Evolutionary conservation across 1,140 invertebrate species (phyloP).

Genomic region (Sminthurinus signatus): DNA sequence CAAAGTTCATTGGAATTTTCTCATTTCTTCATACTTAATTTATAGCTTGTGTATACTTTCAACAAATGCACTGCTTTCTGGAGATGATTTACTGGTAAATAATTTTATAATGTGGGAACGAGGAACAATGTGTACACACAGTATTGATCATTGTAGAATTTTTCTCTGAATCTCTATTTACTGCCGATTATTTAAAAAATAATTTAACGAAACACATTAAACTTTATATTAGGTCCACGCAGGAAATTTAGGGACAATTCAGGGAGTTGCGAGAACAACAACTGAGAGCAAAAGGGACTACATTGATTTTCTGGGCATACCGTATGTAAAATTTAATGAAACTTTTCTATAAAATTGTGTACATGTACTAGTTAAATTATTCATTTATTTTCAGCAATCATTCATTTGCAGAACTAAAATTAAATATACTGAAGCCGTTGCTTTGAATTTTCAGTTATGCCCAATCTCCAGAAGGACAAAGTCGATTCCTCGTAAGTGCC

Average conservation of each 20-base stretch:
- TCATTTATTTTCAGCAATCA: no score
- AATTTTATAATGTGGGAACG: no score
- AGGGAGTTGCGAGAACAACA: not conserved
- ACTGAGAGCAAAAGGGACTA: not conserved
- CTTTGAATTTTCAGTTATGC: not conserved
- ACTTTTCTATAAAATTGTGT: not conserved
- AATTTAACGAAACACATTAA: no score
- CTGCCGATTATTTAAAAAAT: not conserved
- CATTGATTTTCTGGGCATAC: not conserved
- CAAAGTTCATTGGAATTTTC: no score
- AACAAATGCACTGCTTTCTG: no score
- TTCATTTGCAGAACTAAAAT: not conserved
- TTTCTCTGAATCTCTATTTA: no score
- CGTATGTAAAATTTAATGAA: not conserved
- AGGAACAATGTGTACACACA: no score
- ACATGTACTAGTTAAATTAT: not conserved
- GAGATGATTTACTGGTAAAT: no score
- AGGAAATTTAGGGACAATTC: not conserved
- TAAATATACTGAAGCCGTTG: not conserved
- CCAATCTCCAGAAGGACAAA: not conserved
- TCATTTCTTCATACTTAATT: no score
- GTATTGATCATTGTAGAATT: no score
- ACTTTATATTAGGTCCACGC: no score
- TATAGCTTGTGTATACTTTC: no score
- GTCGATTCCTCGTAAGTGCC: not conserved